These are phyloP conservation scores for Corynorhinus townsendii DNA, from an alignment of 2,113 vertebrate species.

Conservation along the genomic window DNA sequence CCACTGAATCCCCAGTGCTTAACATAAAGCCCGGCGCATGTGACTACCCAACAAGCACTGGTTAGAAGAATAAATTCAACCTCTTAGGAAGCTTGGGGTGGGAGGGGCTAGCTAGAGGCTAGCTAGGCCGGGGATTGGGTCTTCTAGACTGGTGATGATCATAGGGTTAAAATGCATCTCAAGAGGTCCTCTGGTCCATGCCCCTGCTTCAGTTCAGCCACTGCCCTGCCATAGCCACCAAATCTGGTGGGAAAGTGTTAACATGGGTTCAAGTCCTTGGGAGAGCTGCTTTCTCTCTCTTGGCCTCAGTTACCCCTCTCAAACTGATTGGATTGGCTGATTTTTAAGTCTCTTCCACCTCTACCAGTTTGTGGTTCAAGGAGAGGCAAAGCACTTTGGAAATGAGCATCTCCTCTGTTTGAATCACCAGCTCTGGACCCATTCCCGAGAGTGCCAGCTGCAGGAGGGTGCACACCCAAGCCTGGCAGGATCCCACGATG, in stretches of 20 bases:
- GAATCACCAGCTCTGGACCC: constrained; percentile 30
- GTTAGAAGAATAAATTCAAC: background rate
- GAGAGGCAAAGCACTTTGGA: constrained; percentile 12
- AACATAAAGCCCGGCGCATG: background rate
- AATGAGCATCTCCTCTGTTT: background rate
- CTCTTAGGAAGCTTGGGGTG: background rate
- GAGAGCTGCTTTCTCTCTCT: background rate
- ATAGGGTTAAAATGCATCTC: background rate
- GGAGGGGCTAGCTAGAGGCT: background rate
- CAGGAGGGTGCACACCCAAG: background rate
- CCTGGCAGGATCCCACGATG: background rate
- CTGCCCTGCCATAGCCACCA: background rate
- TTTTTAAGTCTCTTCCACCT: background rate
- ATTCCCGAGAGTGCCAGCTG: constrained; percentile 18
- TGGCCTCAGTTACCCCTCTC: background rate
- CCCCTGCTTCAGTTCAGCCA: background rate
- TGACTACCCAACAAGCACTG: background rate
- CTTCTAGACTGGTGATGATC: background rate
- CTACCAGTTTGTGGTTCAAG: background rate
- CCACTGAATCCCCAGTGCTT: background rate
- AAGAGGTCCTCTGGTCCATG: background rate
- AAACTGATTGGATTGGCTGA: background rate
- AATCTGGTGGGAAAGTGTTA: background rate
- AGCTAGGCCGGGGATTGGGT: background rate
- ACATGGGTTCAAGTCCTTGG: background rate